These are phyloP conservation scores for Aphidius colemani DNA, from an alignment of 2,888 invertebrate genomes.

Conservation along the genomic window DNA sequence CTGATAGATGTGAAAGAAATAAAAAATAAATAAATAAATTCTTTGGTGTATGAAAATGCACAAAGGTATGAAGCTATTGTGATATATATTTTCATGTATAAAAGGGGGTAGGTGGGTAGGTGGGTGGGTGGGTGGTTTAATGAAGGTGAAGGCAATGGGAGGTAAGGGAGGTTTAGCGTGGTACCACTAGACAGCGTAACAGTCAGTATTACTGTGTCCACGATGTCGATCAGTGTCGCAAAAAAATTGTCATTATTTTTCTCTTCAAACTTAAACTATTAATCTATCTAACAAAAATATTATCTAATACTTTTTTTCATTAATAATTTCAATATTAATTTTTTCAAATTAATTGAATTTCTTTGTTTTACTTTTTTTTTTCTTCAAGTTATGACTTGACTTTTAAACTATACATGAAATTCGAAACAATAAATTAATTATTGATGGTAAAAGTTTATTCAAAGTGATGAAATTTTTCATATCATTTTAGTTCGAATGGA, in stretches of 20 bases:
- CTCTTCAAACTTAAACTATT: conserved; percentile 29
- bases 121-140: neutral
- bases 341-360: neutral
- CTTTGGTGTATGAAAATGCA: too few relatives aligned
- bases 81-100: too few relatives aligned
- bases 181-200: conserved; percentile 48
- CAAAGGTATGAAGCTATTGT: too few relatives aligned
- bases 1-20: neutral
- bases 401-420: too few relatives aligned
- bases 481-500: too few relatives aligned
- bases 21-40: neutral
- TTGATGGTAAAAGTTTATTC: too few relatives aligned
- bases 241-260: conserved; percentile 24
- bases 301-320: neutral
- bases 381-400: neutral
- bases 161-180: conserved; percentile 30
- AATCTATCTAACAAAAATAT: neutral
- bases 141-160: conserved; percentile 27
- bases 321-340: neutral
- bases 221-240: conserved; percentile 46
- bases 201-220: conserved; percentile 54
- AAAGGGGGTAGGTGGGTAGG: neutral
- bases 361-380: neutral
- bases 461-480: too few relatives aligned
- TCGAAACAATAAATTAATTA: too few relatives aligned